phyloP scores from a whole-genome alignment of 2,113 vertebrate genomes.

The Arvicanthis niloticus region DNA sequence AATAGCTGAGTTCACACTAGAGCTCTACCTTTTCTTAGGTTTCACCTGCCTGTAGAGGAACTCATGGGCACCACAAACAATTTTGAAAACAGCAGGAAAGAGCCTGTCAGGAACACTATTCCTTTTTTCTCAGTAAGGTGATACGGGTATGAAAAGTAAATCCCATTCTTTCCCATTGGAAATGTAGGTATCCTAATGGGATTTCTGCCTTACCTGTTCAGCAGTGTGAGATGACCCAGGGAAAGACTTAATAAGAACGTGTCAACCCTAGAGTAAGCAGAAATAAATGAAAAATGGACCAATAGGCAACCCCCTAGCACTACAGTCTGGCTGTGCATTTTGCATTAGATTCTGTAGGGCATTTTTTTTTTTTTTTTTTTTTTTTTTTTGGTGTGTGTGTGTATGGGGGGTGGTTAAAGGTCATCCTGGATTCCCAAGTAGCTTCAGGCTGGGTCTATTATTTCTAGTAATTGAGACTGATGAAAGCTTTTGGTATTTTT shows the following conservation, averaged over 20 bases:
- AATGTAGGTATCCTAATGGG: conserved; percentile 11
- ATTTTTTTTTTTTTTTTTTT: conserved; percentile 16
- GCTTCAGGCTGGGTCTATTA: conserved; percentile 81
- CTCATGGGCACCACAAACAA: not conserved
- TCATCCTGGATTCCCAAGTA: conserved; percentile 71
- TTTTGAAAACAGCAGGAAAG: conserved; percentile 5
- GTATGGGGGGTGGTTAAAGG: conserved; percentile 48
- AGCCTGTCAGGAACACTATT: not conserved
- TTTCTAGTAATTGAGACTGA: conserved; percentile 83
- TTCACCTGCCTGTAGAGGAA: not conserved
- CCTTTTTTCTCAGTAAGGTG: conserved; percentile 30
- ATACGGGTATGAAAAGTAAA: conserved; percentile 2
- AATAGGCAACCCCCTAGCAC: not conserved
- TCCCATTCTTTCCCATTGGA: not conserved
- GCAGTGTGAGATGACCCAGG: conserved; percentile 75
- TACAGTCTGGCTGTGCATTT: not conserved
- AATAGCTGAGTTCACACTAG: not conserved
- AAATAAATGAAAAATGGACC: conserved; percentile 64
- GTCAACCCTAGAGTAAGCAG: conserved; percentile 45
- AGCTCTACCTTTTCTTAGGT: not conserved
- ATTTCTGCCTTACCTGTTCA: conserved; percentile 67
- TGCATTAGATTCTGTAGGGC: conserved; percentile 51
- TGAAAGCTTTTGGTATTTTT: conserved; percentile 82
- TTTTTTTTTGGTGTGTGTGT: too few species aligned
- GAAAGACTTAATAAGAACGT: conserved; percentile 75